phyloP scores from a whole-genome alignment of 2,797 vertebrate genomes.

The Cygnus olor region DNA sequence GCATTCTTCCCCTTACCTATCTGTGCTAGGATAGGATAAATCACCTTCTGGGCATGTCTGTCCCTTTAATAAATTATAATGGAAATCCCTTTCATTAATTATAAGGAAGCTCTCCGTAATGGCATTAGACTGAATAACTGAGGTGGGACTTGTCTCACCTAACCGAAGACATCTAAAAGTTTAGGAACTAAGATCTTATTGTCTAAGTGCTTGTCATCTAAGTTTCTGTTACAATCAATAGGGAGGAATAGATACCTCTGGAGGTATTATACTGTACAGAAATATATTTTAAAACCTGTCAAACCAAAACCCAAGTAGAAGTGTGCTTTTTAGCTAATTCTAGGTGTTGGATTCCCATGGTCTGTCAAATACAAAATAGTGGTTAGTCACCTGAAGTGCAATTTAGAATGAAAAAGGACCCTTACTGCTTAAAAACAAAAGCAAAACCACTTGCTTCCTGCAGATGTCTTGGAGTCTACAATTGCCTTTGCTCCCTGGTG shows the following conservation, averaged over 20 bases:
- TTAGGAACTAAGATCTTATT: neutral
- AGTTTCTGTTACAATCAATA: neutral
- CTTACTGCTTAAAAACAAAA: neutral
- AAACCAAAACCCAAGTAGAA: neutral
- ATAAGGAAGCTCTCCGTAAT: neutral
- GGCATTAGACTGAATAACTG: neutral
- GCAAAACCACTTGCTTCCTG: neutral
- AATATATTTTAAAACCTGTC: slow-evolving; percentile 3
- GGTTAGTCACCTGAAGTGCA: neutral
- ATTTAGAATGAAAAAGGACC: neutral
- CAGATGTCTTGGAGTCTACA: neutral
- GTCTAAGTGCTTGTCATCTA: neutral
- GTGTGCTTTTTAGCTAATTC: neutral
- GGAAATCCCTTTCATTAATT: neutral
- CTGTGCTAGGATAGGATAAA: neutral
- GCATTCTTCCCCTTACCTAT: neutral
- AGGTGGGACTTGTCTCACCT: neutral
- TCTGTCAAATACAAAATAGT: neutral
- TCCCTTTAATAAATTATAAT: neutral
- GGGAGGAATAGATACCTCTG: neutral
- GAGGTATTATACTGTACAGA: slow-evolving; percentile 3
- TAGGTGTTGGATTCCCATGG: neutral
- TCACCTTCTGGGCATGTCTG: neutral
- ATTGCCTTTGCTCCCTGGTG: neutral
- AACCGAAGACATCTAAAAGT: neutral